Evolutionary conservation across 2,797 vertebrate species (phyloP), one percentile per base, ranked within the genome.

Genomic region (Paguma larvata): DNA sequence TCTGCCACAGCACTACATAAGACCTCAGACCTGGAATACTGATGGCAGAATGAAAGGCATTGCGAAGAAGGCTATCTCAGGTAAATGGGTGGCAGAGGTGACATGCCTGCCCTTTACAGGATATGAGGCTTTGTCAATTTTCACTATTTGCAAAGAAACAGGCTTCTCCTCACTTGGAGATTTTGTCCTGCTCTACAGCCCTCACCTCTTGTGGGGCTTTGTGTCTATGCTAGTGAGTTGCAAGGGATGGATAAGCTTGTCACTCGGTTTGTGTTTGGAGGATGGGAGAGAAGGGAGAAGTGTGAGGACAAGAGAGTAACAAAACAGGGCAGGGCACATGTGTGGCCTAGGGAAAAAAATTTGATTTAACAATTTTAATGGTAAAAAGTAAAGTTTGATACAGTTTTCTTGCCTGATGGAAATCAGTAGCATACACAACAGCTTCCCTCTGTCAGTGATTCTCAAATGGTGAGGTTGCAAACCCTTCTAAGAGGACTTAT

Each of bases 181-280:
- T 59, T 93, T 77, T 72, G 14, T 78, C 32, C 10, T 68, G 15
- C 11, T 85, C 2, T 70, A 46, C 2, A 56, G 51, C 4, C 48
- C 77, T 13, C 0, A 51, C 5, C 14, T 6, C 27, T n/a, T 46
- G 1, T 84, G 62, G n/a, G 13, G 18, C 8, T 93, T 89, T 95
- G 19, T 79, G 23, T 77, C n/a, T 59, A 91, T 21, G n/a, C 41
- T 23, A 89, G 32, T 84, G 79, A 94, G 10, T 92, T 96, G 85
- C 30, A 67, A 89, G n/a, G 53, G n/a, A 63, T 86, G 9, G 34
- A 5, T 16, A 44, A 67, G 7, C 75, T 89, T 91, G 25, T 93
- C 70, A n/a, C 12, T 92, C 2, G 92, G 16, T 85, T 2, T 82
- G 9, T 70, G 18, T 59, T 73, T 63, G 46, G 16, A 59, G 30